A percentile compares a stretch with the other conserved stretches of the same genome.
Conservation (phyloP, 2,113 vertebrate genomes). For the Spermophilus dauricus region DNA sequence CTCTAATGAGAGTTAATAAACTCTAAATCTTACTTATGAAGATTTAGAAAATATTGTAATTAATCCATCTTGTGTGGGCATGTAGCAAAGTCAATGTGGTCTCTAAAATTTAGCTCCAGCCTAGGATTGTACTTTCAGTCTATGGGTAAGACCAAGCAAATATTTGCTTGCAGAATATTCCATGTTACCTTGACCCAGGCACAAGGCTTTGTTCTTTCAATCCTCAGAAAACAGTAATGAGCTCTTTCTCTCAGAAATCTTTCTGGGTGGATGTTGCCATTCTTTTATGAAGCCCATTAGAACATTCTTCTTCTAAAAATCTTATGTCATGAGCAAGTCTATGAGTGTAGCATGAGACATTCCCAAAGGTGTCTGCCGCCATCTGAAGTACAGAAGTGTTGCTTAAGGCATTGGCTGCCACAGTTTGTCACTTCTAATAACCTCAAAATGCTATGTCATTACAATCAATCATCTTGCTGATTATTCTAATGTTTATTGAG, state of each 20-base stretch:
- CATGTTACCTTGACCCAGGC: neutral
- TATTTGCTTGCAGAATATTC: neutral
- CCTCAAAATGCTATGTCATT: neutral
- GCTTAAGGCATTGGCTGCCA: neutral
- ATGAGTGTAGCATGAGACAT: neutral
- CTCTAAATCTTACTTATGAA: constrained; percentile 52
- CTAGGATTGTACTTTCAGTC: neutral
- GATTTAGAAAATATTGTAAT: constrained; percentile 18
- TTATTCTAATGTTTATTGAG: neutral
- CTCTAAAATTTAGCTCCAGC: neutral
- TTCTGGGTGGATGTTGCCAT: neutral
- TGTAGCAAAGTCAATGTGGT: neutral
- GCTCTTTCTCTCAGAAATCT: neutral
- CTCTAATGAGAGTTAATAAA: constrained; percentile 48
- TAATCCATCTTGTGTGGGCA: neutral
- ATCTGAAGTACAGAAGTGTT: neutral
- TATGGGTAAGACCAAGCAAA: neutral
- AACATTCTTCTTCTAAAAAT: constrained; percentile 5
- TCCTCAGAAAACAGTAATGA: neutral
- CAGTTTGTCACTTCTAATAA: neutral
- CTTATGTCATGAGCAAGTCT: neutral
- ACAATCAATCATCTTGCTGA: neutral
- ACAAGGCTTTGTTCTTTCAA: neutral
- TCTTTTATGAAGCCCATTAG: neutral
- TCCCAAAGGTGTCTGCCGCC: neutral